Evolutionary conservation across 1,140 invertebrate species (phyloP), one percentile per base, ranked within the genome.

Genomic region (Apis cerana): DNA sequence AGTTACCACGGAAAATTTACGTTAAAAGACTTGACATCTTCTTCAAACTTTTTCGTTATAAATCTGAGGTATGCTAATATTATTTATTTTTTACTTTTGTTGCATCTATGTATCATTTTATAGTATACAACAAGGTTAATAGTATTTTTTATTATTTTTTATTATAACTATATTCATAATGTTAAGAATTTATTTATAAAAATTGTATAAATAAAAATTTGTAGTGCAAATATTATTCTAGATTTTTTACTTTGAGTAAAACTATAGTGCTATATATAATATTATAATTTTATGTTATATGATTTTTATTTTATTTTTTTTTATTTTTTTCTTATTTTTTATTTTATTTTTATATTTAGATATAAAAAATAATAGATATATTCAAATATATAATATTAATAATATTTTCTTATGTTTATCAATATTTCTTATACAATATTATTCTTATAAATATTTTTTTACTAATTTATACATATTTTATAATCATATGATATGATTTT

Each of bases 1-100:
- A 85, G 82, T 79, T 92, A 75, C 72, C 92, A 79, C 84, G 88
- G 86, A 88, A 84, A 85, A 86, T 91, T 69, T 85, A 85, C 72
- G 80, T 87, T 75, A 77, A 83, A 83, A 90, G 75, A 88, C 90
- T 88, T 85, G 90, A 91, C 76, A 84, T 87, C 80, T 86, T 87
- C 67, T 86, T 87, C 67, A 68, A 75, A 76, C 80, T 83, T 62
- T 84, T 72, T 75, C 85, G 88, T 80, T 88, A 83, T 56, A 80
- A 91, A 76, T 75, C 87, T 74, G 90, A 92, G 89, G 92, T 93
- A 89, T 72, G n/a, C 74, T 23, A 64, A 61, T 7, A 59, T 78
- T 67, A 75, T 54, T 69, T 4, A 50, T 62, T 71, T 52, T 62
- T 59, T 59, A 19, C 33, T 68, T 58, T 58, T 48, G 17, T 21